Conservation (phyloP, 2,113 vertebrate genomes). For the Tragelaphus strepsiceros region DNA sequence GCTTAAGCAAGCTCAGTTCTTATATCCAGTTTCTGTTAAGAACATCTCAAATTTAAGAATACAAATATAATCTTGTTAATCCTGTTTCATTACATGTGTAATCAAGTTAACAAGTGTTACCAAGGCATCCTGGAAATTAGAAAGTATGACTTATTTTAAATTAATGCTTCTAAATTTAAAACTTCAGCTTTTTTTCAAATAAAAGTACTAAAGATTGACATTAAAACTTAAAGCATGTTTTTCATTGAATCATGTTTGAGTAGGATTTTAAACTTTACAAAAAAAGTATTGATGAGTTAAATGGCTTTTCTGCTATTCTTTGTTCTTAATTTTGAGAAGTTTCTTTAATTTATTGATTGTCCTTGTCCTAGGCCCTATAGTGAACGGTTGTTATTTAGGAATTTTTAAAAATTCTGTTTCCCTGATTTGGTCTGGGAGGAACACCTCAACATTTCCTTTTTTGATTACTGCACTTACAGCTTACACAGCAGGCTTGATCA, state of each 20-base stretch:
- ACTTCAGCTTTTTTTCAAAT: background rate
- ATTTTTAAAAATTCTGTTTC: background rate
- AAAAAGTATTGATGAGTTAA: background rate
- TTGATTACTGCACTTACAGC: background rate
- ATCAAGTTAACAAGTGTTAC: background rate
- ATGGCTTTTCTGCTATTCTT: background rate
- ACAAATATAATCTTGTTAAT: background rate
- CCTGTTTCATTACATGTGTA: background rate
- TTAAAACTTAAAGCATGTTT: background rate
- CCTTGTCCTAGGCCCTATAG: background rate
- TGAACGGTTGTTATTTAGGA: background rate
- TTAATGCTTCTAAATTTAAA: background rate
- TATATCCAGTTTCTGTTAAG: background rate
- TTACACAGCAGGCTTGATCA: background rate
- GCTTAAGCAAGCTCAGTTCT: background rate
- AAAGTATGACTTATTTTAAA: constrained; percentile 20
- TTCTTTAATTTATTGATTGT: background rate
- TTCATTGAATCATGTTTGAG: background rate
- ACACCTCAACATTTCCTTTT: background rate
- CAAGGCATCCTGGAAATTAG: background rate
- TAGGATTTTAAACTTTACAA: background rate
- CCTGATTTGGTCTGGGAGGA: background rate
- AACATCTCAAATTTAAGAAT: background rate
- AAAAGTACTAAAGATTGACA: background rate
- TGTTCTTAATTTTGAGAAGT: background rate